These are phyloP conservation scores for Epistrophe grossulariae DNA, from an alignment of 2,888 invertebrate species.

Conservation along the genomic window DNA sequence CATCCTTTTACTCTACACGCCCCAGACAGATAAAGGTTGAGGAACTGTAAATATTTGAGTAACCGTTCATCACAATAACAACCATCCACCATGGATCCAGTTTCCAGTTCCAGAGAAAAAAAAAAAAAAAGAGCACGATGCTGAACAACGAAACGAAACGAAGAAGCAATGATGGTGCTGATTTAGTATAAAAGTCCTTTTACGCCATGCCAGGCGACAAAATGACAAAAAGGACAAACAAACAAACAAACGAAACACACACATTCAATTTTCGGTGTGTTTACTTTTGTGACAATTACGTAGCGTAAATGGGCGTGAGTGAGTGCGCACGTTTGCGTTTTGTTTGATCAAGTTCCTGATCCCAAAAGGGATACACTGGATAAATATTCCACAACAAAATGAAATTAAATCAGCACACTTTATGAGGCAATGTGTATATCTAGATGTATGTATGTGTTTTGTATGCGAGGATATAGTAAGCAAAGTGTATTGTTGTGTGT, in stretches of 20 bases:
- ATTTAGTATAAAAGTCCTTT: conserved; percentile 28
- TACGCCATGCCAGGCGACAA: conserved; percentile 49
- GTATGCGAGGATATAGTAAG: background rate
- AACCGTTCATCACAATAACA: conserved; percentile 46
- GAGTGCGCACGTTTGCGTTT: conserved; percentile 69
- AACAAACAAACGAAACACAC: background rate
- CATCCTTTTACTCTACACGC: conserved; percentile 39
- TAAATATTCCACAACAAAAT: conserved; percentile 64
- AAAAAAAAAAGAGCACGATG: background rate
- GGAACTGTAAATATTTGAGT: conserved; percentile 60
- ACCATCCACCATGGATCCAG: too few relatives aligned
- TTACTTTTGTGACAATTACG: conserved; percentile 74
- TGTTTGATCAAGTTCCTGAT: conserved; percentile 73
- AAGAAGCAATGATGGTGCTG: background rate
- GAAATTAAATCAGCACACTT: conserved; percentile 72
- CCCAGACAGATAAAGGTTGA: conserved; percentile 40
- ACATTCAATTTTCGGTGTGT: conserved; percentile 51
- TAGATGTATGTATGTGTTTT: background rate
- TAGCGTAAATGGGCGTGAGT: conserved; percentile 69
- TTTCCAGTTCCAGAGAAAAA: background rate
- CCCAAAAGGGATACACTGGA: conserved; percentile 70
- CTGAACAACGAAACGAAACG: background rate
- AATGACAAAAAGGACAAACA: conserved; percentile 70
- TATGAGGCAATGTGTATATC: conserved; percentile 14
- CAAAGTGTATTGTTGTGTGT: background rate